Evolutionary conservation across 2,797 vertebrate species (phyloP).

Genomic region (Lepilemur ruficaudatus): DNA sequence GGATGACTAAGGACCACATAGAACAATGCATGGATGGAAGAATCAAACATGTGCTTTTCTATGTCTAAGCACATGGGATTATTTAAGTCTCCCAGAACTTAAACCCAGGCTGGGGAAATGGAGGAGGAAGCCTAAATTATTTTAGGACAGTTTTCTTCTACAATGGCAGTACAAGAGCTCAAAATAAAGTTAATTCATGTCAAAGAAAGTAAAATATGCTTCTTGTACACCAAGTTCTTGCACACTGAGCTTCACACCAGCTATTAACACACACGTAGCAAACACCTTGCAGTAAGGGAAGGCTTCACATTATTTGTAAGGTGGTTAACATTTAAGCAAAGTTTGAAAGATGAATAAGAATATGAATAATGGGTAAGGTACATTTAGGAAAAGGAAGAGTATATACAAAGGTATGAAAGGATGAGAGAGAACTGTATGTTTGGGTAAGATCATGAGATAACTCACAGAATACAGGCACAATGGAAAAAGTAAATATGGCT

Average conservation of each 20-base stretch:
- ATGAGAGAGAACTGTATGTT: not conserved
- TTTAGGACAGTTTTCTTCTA: not conserved
- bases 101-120: not conserved
- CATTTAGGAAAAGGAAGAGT: not conserved
- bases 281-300: not conserved
- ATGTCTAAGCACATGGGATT: not conserved
- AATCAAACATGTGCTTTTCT: not conserved
- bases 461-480: accelerated
- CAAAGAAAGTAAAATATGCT: not conserved
- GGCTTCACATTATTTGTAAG: not conserved
- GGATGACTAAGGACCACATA: not conserved
- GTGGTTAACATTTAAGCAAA: not conserved
- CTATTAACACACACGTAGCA: not conserved
- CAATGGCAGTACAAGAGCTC: not conserved
- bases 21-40: not conserved
- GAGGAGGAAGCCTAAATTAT: not conserved
- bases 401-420: not conserved
- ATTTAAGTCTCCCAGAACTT: not conserved
- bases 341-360: not conserved
- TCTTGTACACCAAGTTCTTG: not conserved
- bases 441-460: not conserved
- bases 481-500: not conserved
- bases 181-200: constrained; percentile 9
- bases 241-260: not conserved
- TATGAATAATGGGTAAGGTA: not conserved